phyloP scores from a whole-genome alignment of 2,797 vertebrate genomes.

The Potorous gilbertii region DNA sequence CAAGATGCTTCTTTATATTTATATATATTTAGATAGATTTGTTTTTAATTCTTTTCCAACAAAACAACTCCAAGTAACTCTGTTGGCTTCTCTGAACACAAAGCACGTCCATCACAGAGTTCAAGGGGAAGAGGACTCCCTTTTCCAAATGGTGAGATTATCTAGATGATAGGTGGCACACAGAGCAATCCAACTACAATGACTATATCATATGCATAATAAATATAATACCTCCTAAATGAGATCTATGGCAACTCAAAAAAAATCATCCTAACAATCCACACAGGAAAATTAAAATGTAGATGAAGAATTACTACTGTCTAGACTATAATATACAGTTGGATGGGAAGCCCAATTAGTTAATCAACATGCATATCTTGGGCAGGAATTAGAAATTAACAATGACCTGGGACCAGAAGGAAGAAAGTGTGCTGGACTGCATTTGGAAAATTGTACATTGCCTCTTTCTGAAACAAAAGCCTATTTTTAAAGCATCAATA shows the following conservation, averaged over 20 bases:
- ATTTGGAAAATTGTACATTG: neutral
- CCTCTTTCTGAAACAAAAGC: neutral
- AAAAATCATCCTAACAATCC: neutral
- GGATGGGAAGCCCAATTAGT: too few species aligned
- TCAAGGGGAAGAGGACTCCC: neutral
- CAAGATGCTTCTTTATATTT: neutral
- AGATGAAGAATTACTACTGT: too few species aligned
- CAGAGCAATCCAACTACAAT: too few species aligned
- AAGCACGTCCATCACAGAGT: neutral
- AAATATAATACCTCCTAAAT: neutral
- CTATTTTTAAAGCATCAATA: neutral
- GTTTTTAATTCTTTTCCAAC: neutral
- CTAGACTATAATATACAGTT: too few species aligned
- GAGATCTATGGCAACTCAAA: neutral
- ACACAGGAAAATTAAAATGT: too few species aligned
- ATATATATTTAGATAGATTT: neutral
- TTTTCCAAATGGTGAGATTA: neutral
- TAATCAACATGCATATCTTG: neutral
- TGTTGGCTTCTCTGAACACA: neutral
- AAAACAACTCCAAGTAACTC: neutral
- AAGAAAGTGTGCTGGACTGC: neutral
- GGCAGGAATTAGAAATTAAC: neutral
- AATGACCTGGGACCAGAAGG: neutral
- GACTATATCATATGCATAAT: too few species aligned
- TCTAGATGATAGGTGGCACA: neutral